Evolutionary conservation across 2,113 vertebrate genomes (phyloP).

Genomic region (Phaethornis superciliosus): DNA sequence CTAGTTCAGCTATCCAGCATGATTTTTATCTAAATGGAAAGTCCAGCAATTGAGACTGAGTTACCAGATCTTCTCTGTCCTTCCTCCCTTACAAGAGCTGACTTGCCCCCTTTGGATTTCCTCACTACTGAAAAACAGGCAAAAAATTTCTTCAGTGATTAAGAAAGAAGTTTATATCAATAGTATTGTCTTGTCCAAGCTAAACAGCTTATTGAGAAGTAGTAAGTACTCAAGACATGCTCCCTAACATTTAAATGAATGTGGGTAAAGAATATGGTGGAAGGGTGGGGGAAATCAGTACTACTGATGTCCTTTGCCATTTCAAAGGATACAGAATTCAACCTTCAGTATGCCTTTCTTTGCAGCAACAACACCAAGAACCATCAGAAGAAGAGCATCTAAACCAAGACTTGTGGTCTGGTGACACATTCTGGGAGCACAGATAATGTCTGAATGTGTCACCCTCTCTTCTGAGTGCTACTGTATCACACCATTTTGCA

Average conservation of each 20-base stretch:
- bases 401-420: neutral
- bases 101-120: neutral
- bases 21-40: neutral
- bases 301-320: neutral
- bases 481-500: neutral
- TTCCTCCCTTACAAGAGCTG: neutral
- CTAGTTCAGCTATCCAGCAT: neutral
- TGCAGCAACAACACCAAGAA: neutral
- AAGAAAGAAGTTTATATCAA: neutral
- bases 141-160: neutral
- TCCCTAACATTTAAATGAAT: neutral
- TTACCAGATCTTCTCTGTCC: neutral
- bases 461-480: neutral
- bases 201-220: neutral
- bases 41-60: neutral
- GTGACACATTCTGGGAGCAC: neutral
- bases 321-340: neutral
- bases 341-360: neutral
- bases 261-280: neutral
- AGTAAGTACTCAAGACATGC: neutral
- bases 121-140: neutral
- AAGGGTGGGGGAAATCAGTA: neutral
- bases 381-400: neutral
- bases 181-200: neutral
- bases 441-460: neutral